Evolutionary conservation across 2,888 invertebrate species (phyloP), one percentile per base, ranked within the genome.

Genomic region (Ypsolopha sequella): DNA sequence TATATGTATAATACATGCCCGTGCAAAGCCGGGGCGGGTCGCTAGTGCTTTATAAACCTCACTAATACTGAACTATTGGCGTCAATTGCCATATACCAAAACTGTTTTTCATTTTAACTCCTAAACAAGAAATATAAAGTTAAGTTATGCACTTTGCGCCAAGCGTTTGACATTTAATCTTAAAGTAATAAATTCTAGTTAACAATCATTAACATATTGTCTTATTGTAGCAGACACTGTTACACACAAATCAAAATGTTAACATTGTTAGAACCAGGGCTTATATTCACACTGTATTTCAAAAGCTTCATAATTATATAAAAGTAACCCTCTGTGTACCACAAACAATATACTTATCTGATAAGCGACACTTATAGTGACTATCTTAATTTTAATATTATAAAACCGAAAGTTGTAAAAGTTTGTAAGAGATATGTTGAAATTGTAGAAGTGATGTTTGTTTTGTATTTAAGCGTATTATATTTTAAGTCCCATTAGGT

Each of bases 241-340:
- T 24, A 24, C 2, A 24, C 4, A 24, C 24, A 24, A 24, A 24
- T 3, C 24, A 3, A 24, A 35, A 43, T 11, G 13, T 11, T 43
- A 11, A 11, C n/a, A 13, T 38, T 38, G 39, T 65, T 66, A 62
- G 67, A 66, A 24, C 24, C 24, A 24, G 24, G 24, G 24, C 4
- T 24, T 24, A 24, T 4, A 3, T 3, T 4, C 24, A 24, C 4
- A 4, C 24, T 73, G 71, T 76, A 70, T 75, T 70, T 72, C 75
- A 74, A 76, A n/a, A 80, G 78, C 80, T 76, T 79, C 79, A 79
- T 69, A 72, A 62, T 75, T 77, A 70, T 70, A 73, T 73, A 66
- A 76, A 76, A 73, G 67, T 73, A 76, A 80, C 77, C 76, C 80
- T 76, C 79, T 77, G 73, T 79, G 70, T 73, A 80, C 77, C 75